These are phyloP conservation scores for Lagopus leucura DNA, from an alignment of 2,113 vertebrate species.

Conservation along the genomic window DNA sequence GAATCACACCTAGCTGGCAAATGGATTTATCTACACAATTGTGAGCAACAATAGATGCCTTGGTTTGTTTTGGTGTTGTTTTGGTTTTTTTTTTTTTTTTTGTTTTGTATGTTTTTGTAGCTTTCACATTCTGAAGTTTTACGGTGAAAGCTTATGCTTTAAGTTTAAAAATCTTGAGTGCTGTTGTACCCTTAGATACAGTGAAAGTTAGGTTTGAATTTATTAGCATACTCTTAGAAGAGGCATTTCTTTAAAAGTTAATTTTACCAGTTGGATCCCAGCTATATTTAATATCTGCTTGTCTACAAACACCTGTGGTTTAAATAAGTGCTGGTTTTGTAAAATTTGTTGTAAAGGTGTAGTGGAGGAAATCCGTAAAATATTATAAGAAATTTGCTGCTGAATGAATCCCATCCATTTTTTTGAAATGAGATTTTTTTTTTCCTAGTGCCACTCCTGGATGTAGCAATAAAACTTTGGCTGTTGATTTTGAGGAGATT, in stretches of 20 bases:
- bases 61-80: background rate
- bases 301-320: slow-evolving; percentile 51
- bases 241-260: slow-evolving; percentile 42
- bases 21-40: background rate
- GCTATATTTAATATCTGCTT: slow-evolving; percentile 40
- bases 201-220: slow-evolving; percentile 32
- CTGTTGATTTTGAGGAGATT: slow-evolving; percentile 60
- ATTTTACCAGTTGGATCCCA: slow-evolving; percentile 46
- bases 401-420: slow-evolving; percentile 40
- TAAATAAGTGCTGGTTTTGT: slow-evolving; percentile 62
- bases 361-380: slow-evolving; percentile 62
- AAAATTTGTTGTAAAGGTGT: slow-evolving; percentile 57
- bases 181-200: background rate
- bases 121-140: background rate
- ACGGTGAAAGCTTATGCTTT: no score
- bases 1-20: background rate
- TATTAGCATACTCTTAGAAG: slow-evolving; percentile 40
- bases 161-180: background rate
- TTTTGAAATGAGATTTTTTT: slow-evolving; percentile 51
- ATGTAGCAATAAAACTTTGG: slow-evolving; percentile 40
- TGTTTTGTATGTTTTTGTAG: background rate
- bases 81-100: no score
- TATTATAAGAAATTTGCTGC: slow-evolving; percentile 51
- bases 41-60: background rate
- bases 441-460: slow-evolving; percentile 22